phyloP scores from a whole-genome alignment of 1,140 invertebrate genomes.

The Bombyx mori region ASM3026992v2 NC_085117.1:11168001-11168500 shows the following conservation, averaged over 20 bases:
- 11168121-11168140: constrained; percentile 33
- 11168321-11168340: constrained; percentile 36
- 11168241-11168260: constrained; percentile 32
- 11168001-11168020: constrained; percentile 57
- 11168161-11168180: constrained; percentile 46
- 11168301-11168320: constrained; percentile 47
- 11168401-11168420: constrained; percentile 1
- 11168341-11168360: constrained; percentile 50
- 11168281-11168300: constrained; percentile 35
- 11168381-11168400: background rate
- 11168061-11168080: constrained; percentile 55
- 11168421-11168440: constrained; percentile 55
- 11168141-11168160: constrained; percentile 45
- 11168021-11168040: constrained; percentile 47
- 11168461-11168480: constrained; percentile 27
- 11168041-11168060: constrained; percentile 46
- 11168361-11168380: constrained; percentile 6
- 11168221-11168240: constrained; percentile 19
- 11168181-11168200: constrained; percentile 49
- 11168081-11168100: constrained; percentile 34
- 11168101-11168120: constrained; percentile 31
- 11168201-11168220: constrained; percentile 28
- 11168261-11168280: constrained; percentile 39
- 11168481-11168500: constrained; percentile 29
- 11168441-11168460: constrained; percentile 39